Evolutionary conservation across 1,140 invertebrate species (phyloP), one percentile per base, ranked within the genome.

Genomic region (Drosophila bocki): DNA sequence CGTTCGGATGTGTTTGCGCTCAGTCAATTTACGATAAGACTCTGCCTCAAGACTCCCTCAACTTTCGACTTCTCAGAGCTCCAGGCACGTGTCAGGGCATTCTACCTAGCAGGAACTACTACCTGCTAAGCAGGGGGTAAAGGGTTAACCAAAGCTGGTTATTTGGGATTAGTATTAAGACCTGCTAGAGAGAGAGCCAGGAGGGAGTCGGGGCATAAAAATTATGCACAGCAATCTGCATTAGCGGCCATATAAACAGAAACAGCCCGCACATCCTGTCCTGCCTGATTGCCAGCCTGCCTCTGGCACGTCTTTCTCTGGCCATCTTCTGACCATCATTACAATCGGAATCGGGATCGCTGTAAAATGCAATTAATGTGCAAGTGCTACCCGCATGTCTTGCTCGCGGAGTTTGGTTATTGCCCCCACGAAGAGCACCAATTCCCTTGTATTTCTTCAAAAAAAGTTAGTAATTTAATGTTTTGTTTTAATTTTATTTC

Each of bases 81-180:
- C 47, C 15, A 41, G 45, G 71, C 69, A 62, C 57, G 39, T 72
- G 71, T 41, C 54, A 22, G 29, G 12, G 8, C 29, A 37, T 13
- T 8, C n/a, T 39, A 39, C 35, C 53, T 39, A 11, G 53, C 35
- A 8, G 32, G 13, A 8, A 22, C 35, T 63, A 22, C 35, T 63
- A 63, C 61, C 61, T 63, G 60, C 7, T n/a, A n/a, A 15, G 35
- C 5, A 12, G n/a, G 29, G 17, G 26, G 22, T 7, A 33, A 33
- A 11, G 29, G 61, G 6, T 15, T 56, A 5, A 13, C 33, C 7
- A 33, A 26, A 7, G 53, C 51, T 9, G 33, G 42, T 9, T 64
- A 62, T 47, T 69, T 57, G 37, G 58, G 63, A 75, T 65, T 75
- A 45, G 78, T 71, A 62, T 64, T 68, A 83, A 80, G 61, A 47